phyloP scores from a whole-genome alignment of 2,888 invertebrate genomes.

The Cylloceria caligata region DNA sequence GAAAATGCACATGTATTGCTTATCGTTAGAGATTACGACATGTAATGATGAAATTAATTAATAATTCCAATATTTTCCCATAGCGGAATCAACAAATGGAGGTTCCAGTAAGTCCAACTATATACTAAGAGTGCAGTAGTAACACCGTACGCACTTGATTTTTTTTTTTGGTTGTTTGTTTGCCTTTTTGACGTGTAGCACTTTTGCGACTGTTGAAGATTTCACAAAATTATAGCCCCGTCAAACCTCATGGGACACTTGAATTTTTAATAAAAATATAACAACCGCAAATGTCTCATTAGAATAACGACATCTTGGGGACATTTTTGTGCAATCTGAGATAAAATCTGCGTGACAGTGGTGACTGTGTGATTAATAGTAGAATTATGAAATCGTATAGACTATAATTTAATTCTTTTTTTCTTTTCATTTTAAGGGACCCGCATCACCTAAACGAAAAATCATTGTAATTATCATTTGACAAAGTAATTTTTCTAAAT shows the following conservation, averaged over 20 bases:
- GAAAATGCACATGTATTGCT: constrained; percentile 57
- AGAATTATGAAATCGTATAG: background rate
- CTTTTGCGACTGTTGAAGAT: background rate
- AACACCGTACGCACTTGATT: constrained; percentile 68
- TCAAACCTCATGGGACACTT: background rate
- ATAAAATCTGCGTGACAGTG: constrained; percentile 7
- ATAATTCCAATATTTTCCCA: constrained; percentile 84
- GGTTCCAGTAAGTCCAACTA: constrained; percentile 87
- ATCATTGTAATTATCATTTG: background rate
- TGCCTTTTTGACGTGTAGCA: constrained; percentile 32
- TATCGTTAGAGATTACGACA: constrained; percentile 55
- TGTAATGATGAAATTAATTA: constrained; percentile 77
- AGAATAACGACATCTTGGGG: background rate
- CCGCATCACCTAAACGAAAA: background rate
- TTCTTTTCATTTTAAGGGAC: background rate
- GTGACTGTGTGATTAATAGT: constrained; percentile 11
- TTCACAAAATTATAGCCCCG: background rate
- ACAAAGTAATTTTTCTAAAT: background rate
- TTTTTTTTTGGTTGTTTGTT: constrained; percentile 65
- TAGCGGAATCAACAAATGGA: constrained; percentile 92
- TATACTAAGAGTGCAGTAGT: constrained; percentile 80
- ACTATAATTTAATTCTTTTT: background rate
- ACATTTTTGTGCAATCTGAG: background rate
- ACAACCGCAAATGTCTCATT: background rate
- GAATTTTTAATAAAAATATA: background rate